phyloP scores from a whole-genome alignment of 2,113 vertebrate genomes.

The Zosterops japonicus region DNA sequence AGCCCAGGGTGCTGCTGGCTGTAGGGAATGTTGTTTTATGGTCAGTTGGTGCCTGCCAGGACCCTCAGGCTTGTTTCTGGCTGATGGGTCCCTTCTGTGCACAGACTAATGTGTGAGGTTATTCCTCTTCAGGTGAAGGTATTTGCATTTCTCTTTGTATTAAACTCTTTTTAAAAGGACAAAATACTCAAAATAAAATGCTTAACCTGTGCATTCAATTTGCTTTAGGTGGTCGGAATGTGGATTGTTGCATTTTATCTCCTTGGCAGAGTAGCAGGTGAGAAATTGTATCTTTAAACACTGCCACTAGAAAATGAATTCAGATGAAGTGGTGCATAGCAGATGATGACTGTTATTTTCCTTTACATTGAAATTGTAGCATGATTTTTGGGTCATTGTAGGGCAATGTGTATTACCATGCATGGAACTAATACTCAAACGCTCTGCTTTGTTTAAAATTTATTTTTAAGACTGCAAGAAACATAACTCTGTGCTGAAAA shows the following conservation, averaged over 20 bases:
- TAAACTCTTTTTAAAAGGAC: neutral
- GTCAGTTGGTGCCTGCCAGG: neutral
- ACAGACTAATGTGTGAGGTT: neutral
- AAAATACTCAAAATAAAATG: neutral
- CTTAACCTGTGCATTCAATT: conserved; percentile 2
- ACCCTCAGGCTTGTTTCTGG: neutral
- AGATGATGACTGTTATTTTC: neutral
- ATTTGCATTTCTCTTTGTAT: neutral
- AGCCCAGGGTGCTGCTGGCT: neutral
- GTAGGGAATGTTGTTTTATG: neutral
- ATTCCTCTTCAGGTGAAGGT: neutral
- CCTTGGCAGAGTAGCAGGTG: conserved; percentile 44
- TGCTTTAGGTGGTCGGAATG: conserved; percentile 32
- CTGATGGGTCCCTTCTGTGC: neutral
- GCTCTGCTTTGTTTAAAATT: neutral
- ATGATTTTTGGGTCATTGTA: neutral
- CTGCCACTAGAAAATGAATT: neutral
- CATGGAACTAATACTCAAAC: neutral
- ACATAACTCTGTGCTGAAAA: neutral
- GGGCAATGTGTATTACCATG: neutral
- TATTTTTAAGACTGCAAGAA: neutral
- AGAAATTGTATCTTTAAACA: neutral
- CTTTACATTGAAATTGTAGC: neutral
- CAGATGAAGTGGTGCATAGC: neutral
- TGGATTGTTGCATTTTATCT: conserved; percentile 44